These are phyloP conservation scores for Rhogogaster chlorosoma DNA, from an alignment of 2,888 invertebrate species.

Conservation along the genomic window DNA sequence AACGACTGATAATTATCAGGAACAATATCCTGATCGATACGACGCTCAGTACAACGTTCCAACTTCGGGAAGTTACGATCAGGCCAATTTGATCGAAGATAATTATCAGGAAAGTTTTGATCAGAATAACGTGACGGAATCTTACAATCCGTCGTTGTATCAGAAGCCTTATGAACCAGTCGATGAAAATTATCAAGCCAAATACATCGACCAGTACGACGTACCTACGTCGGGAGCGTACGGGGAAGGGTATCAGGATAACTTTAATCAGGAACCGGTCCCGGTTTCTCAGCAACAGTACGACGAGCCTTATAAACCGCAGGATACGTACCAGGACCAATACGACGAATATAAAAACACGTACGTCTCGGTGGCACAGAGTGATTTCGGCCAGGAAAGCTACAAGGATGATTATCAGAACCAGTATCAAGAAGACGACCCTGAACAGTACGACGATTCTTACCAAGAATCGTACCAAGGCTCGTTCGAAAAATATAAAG, in stretches of 20 bases:
- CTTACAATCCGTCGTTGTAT: conserved; percentile 50
- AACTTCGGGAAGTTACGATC: conserved; percentile 45
- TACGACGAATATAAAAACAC: conserved; percentile 39
- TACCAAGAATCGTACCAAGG: conserved; percentile 69
- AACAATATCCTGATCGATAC: conserved; percentile 63
- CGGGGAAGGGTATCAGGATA: conserved; percentile 55
- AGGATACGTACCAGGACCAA: conserved; percentile 65
- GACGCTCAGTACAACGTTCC: conserved; percentile 51
- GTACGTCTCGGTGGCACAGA: conserved; percentile 10
- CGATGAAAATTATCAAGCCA: conserved; percentile 19
- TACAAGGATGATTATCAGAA: conserved; percentile 65
- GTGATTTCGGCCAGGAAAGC: not conserved
- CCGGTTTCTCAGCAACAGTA: conserved; percentile 47
- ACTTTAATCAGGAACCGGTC: conserved; percentile 56
- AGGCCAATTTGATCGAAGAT: conserved; percentile 62
- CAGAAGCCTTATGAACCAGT: conserved; percentile 60
- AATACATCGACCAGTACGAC: conserved; percentile 33
- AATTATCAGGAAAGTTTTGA: conserved; percentile 68
- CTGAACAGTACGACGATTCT: conserved; percentile 65
- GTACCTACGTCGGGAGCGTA: conserved; percentile 38
- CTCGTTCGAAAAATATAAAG: conserved; percentile 68
- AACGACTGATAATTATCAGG: conserved; percentile 55
- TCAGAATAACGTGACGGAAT: conserved; percentile 65
- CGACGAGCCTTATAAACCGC: conserved; percentile 56
- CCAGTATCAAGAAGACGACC: conserved; percentile 65